Evolutionary conservation across 2,888 invertebrate species (phyloP).

Genomic region (Chironomus riparius): DNA sequence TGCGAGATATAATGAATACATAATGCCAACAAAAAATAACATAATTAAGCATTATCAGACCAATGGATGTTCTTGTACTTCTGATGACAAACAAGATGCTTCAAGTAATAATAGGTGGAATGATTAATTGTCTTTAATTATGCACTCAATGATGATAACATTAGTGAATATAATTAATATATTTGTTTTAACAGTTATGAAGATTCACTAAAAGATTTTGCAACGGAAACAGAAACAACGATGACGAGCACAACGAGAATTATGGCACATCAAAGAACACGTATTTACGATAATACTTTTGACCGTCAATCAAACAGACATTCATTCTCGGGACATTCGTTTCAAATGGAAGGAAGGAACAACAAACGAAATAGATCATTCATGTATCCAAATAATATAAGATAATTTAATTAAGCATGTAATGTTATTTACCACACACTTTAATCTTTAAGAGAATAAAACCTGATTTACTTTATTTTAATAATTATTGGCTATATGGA

Average conservation of each 20-base stretch:
- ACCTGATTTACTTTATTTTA: not conserved
- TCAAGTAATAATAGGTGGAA: conserved; percentile 22
- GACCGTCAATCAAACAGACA: conserved; percentile 16
- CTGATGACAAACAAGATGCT: conserved; percentile 17
- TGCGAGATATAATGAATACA: conserved; percentile 45
- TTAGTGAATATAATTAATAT: not conserved
- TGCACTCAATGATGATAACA: no score
- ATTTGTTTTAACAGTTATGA: conserved; percentile 16
- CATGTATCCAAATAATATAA: not conserved
- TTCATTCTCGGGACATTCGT: conserved; percentile 10
- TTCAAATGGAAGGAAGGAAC: not conserved
- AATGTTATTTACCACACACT: no score
- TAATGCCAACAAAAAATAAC: conserved; percentile 42
- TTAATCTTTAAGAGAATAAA: no score
- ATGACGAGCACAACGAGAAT: conserved; percentile 1
- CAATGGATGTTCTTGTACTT: conserved; percentile 1
- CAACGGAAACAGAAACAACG: not conserved
- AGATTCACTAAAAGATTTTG: conserved; percentile 20
- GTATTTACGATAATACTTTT: not conserved
- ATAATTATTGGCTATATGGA: not conserved
- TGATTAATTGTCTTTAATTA: not conserved
- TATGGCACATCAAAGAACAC: not conserved
- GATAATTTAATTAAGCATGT: not conserved
- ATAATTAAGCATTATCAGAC: conserved; percentile 30
- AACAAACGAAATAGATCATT: conserved; percentile 6